Evolutionary conservation across 2,113 vertebrate genomes (phyloP), one percentile per base, ranked within the genome.

Genomic region (Pelvicachromis taeniatus): DNA sequence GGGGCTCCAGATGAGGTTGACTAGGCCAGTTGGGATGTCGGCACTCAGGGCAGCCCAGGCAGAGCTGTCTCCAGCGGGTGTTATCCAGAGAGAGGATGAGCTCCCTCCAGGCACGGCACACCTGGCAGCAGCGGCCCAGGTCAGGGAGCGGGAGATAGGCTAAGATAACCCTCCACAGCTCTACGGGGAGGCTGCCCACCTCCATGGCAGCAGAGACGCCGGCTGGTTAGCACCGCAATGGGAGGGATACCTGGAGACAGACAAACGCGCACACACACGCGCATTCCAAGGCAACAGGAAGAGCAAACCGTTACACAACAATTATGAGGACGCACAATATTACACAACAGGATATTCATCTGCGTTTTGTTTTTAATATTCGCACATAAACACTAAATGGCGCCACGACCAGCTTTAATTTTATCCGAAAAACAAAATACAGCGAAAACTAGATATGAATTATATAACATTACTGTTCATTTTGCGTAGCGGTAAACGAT

Each of bases 21-120:
- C 95, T 97, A 78, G 97, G 97, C 97, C 97, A 97, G 92, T 97
- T 98, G 50, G 98, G 97, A 80, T 97, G 97, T 2, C 97, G 91
- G 92, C 97, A 97, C 89, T 97, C 95, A 0, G 95, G 93, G 85
- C 96, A 97, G 53, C 96, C 93, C 31, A 98, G 93, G 83, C 97
- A 98, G 8, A 97, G 95, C 85, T 97, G 97, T n/a, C 96, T 95
- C 97, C 97, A 99, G 80, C 97, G 97, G 0, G 97, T 99, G 83
- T 96, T 98, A 70, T 98, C 97, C 5, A 98, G 95, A 45, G 97
- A 98, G 83, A 98, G 95, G 83, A 98, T 87, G 7, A 99, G 96
- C 9, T 98, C 95, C 0, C 95, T 84, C 97, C 97, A 99, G 21
- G 97, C 96, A 23, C 95, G 94, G 94, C 97, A 97, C 77, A 99